Conservation (phyloP, 2,797 vertebrate genomes). For the Dermochelys coriacea region DNA sequence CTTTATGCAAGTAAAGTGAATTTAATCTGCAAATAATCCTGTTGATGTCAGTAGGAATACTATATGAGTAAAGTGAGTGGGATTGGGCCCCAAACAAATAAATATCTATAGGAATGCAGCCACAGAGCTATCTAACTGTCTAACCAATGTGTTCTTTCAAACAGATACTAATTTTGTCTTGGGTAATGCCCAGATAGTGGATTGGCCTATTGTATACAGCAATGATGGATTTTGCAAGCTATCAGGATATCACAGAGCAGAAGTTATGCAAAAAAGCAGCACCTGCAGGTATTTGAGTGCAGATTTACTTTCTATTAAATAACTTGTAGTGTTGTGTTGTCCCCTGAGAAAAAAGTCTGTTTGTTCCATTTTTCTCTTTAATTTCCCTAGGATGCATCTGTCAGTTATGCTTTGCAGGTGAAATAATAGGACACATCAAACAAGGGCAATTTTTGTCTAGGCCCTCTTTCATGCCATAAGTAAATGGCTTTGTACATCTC, state of each 20-base stretch:
- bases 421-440: conserved; percentile 22
- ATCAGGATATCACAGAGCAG: conserved; percentile 94
- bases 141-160: conserved; percentile 70
- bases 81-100: background rate
- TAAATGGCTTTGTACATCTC: background rate
- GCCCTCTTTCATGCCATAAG: background rate
- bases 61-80: background rate
- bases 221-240: conserved; percentile 98
- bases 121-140: conserved; percentile 13
- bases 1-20: background rate
- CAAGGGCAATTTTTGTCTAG: conserved; percentile 10
- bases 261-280: conserved; percentile 99
- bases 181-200: conserved; percentile 98
- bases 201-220: conserved; percentile 98
- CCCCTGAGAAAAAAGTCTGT: conserved; percentile 42
- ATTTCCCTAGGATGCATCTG: conserved; percentile 37
- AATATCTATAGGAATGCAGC: background rate
- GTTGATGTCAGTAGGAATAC: background rate
- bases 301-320: conserved; percentile 60
- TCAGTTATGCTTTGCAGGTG: conserved; percentile 56
- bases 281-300: conserved; percentile 92
- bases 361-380: conserved; percentile 51
- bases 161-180: conserved; percentile 97
- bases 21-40: background rate
- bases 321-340: conserved; percentile 53